Percentiles rank a stretch among this genome's conserved stretches.
Conservation (phyloP, 2,797 vertebrate species). For the Miichthys miiuy region DNA sequence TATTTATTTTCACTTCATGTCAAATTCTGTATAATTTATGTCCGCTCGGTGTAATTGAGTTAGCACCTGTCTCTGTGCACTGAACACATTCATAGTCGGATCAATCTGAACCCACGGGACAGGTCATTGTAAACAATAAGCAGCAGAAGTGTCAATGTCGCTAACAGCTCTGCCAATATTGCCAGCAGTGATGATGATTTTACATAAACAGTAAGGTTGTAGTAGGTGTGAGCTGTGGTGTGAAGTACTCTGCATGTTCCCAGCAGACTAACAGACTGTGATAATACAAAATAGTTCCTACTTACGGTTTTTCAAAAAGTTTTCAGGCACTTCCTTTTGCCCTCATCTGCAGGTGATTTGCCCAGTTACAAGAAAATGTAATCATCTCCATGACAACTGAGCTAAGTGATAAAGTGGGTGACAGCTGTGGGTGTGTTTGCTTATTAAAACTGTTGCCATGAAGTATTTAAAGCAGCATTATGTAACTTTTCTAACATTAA, state of each 20-base stretch:
- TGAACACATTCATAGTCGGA: not conserved
- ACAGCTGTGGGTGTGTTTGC: too few relatives aligned
- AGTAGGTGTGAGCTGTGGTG: not conserved
- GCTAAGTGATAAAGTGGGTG: too few relatives aligned
- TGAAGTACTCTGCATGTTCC: not conserved
- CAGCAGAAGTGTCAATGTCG: not conserved
- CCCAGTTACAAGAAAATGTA: too few relatives aligned
- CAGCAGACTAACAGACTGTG: not conserved
- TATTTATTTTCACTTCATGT: not conserved
- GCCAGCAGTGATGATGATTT: not conserved
- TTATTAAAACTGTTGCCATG: too few relatives aligned
- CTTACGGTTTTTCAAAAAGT: too few relatives aligned
- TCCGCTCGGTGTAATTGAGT: not conserved
- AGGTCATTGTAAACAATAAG: not conserved
- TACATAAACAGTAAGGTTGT: not conserved
- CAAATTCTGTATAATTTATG: not conserved
- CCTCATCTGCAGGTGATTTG: too few relatives aligned
- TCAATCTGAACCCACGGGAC: not conserved
- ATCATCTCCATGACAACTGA: too few relatives aligned
- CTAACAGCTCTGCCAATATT: constrained; percentile 4
- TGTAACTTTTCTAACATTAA: too few relatives aligned
- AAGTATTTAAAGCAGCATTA: too few relatives aligned
- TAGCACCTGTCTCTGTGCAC: not conserved
- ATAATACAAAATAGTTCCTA: not conserved
- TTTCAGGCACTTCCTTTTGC: too few relatives aligned